Base-by-base conservation (phyloP, 2,797 vertebrate species). In the Vipera latastei region DNA sequence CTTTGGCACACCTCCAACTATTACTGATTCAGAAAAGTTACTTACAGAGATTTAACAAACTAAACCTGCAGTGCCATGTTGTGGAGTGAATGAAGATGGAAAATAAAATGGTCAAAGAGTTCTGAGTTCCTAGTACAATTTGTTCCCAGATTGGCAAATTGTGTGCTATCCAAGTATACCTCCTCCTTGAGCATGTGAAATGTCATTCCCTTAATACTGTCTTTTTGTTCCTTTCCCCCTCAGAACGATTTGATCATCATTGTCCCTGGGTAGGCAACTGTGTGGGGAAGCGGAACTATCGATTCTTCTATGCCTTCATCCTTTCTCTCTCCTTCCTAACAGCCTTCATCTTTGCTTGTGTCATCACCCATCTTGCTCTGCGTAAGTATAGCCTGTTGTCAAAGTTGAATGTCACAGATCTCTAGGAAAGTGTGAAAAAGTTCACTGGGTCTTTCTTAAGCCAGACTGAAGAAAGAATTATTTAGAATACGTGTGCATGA, bases 191-290 rank as follows among this genome's bases (percentile, higher is more conserved):
- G 48, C 32, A 6, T 22, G 6, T 0, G 4, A 57, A 55, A n/a
- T 5, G 1, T 3, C 25, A 11, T n/a, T 28, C 13, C 1, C 13
- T 53, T 96, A 92, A 90, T 92, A 4, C 0, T 0, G 0, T 90
- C 60, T 8, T 65, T 38, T 57, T 48, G 38, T 56, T 93, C 32
- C 9, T 93, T 92, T 55, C 53, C 61, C 56, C 59, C 95, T 12
- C 98, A 99, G 99, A 99, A 93, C 98, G 99, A 13, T 99, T 99
- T 85, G 99, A 99, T 91, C 99, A 99, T 95, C 99, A 99, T 97
- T 99, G 99, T 95, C 99, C 99, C 22, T 99, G 99, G 99, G 99
- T 99, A 91, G 99, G 99, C 85, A 99, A 99, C 98, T 99, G 99
- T 51, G 99, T 99, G 92, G 99, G 99, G 85, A 99, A 98, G 95